These are phyloP conservation scores for Scrobipalpa atriplicella DNA, from an alignment of 2,888 invertebrate genomes.

Conservation along the genomic window DNA sequence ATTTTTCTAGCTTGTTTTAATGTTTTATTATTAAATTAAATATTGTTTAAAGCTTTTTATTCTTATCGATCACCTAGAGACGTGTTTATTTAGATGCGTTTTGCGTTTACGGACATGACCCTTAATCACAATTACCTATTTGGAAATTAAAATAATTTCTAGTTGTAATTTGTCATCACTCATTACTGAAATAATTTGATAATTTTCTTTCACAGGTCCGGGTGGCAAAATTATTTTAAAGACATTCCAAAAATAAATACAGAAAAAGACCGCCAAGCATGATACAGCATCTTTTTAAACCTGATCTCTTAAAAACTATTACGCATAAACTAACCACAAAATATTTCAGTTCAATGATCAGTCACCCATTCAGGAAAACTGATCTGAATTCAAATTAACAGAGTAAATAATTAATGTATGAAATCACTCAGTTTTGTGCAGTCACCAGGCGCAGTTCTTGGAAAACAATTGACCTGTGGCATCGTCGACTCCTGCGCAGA, in stretches of 20 bases:
- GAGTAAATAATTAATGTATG: conserved; percentile 42
- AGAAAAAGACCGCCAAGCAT: too few species aligned
- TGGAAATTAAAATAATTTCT: too few species aligned
- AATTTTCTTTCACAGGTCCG: too few species aligned
- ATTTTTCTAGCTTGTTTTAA: conserved; percentile 2
- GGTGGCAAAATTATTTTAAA: too few species aligned
- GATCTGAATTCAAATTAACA: conserved; percentile 34
- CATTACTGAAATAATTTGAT: too few species aligned
- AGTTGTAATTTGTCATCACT: too few species aligned
- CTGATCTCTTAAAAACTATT: background rate
- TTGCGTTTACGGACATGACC: too few species aligned
- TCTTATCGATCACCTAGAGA: background rate
- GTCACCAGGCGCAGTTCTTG: conserved; percentile 21
- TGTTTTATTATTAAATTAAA: too few species aligned
- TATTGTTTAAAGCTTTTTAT: background rate
- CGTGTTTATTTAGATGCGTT: too few species aligned
- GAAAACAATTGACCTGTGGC: conserved; percentile 26
- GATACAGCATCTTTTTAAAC: too few species aligned
- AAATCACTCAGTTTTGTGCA: conserved; percentile 29
- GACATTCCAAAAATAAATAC: too few species aligned
- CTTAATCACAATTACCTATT: too few species aligned
- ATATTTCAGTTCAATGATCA: conserved; percentile 39
- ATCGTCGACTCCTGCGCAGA: conserved; percentile 16
- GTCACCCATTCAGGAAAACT: conserved; percentile 46
- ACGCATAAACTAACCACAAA: background rate